A percentile compares a stretch with the other conserved stretches of the same genome.
Evolutionary conservation across 2,888 invertebrate genomes (phyloP).

Genomic region (Polia nebulosa): DNA sequence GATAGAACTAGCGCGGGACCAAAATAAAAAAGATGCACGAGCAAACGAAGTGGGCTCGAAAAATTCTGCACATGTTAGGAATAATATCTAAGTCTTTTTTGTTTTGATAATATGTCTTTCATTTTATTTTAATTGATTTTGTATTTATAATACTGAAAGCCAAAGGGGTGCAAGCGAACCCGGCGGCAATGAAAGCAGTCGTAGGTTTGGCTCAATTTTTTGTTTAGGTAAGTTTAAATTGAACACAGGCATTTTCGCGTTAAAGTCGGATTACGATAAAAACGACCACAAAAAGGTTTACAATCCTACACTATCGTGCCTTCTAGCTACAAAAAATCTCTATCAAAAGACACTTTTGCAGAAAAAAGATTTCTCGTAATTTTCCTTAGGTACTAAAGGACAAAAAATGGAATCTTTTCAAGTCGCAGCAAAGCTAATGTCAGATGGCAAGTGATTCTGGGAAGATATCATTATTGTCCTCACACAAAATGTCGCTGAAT

Average conservation of each 20-base stretch:
- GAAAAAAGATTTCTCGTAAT: neutral
- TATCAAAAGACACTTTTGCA: neutral
- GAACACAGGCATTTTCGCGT: neutral
- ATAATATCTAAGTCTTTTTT: too few species aligned
- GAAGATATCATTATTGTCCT: constrained; percentile 3
- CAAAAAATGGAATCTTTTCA: neutral
- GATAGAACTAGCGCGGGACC: too few species aligned
- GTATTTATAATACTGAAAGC: too few species aligned
- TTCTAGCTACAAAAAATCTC: neutral
- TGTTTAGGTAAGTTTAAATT: too few species aligned
- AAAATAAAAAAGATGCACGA: too few species aligned
- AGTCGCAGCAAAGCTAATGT: constrained; percentile 8
- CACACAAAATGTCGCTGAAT: neutral
- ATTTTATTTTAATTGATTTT: too few species aligned
- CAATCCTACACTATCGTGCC: neutral
- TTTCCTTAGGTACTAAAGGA: neutral
- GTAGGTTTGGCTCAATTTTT: neutral
- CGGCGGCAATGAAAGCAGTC: too few species aligned
- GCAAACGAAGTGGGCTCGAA: too few species aligned
- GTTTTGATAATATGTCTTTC: too few species aligned
- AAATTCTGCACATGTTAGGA: too few species aligned
- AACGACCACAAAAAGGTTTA: neutral
- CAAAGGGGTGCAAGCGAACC: too few species aligned
- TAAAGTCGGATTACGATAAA: neutral
- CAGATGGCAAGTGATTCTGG: constrained; percentile 5